Conservation (phyloP, 2,797 vertebrate species). For the Salmo trutta region DNA sequence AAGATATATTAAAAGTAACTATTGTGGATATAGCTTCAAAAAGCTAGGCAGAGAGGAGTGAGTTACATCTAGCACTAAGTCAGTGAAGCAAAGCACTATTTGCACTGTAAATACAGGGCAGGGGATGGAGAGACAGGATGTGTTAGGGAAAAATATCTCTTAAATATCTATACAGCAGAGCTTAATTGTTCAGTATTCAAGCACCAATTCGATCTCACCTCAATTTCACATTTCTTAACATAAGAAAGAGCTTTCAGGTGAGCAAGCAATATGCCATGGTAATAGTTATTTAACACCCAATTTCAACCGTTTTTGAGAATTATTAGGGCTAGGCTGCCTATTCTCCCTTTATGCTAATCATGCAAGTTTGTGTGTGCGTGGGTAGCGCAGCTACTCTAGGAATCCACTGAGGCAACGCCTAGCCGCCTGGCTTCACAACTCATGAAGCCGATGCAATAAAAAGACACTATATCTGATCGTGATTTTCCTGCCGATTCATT, state of each 20-base stretch:
- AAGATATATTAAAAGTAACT: constrained; percentile 59
- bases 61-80: constrained; percentile 15
- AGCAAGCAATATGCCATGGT: constrained; percentile 14
- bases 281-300: constrained; percentile 26
- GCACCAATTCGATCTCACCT: constrained; percentile 16
- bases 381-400: no score
- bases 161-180: background rate
- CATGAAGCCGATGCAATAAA: no score
- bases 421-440: no score
- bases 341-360: constrained; percentile 12
- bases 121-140: background rate
- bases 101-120: background rate
- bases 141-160: background rate
- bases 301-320: constrained; percentile 14
- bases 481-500: no score
- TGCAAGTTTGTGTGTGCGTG: no score
- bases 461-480: no score
- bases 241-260: background rate
- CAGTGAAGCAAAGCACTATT: background rate
- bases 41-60: constrained; percentile 39
- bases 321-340: background rate
- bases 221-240: constrained; percentile 20
- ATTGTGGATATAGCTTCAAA: constrained; percentile 38
- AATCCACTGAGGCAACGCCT: no score
- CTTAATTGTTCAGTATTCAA: constrained; percentile 5